Base-by-base conservation (phyloP, 2,113 vertebrate species). In the Poecilia latipinna region DNA sequence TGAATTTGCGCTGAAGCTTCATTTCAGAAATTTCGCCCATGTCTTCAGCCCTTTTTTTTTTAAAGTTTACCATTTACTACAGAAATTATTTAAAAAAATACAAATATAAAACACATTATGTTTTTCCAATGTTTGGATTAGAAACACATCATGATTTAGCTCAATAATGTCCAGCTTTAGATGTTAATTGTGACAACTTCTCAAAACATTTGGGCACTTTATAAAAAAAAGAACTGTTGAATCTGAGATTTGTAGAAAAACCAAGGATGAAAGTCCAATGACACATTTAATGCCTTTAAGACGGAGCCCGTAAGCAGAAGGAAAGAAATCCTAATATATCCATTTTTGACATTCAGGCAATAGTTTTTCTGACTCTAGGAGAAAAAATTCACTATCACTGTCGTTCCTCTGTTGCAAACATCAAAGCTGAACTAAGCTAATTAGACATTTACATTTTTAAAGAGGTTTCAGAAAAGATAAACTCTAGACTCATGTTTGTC, bases 351-450 rank as follows among this genome's bases (percentile, higher is more conserved):
- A 42, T 19, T 19, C 67, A 70, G 12, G 33, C 33, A 15, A 32
- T 35, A 26, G 28, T 44, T 74, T 66, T 82, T 74, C 24, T 76
- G 26, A 72, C 72, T 77, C 35, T 1, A 66, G 51, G 24, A 63
- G 35, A 75, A 80, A n/a, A 48, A 29, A 77, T 71, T 69, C 28
- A 11, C 54, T 54, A 31, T 68, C 66, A 64, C 70, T 24, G 19
- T 24, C 19, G 65, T 63, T 72, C 51, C 70, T 15, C 8, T 32
- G 8, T 70, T 24, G 13, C 73, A 84, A 39, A 76, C 77, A 80
- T 84, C 84, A 82, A 77, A 82, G 77, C 19, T 68, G 48, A 82
- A 70, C 65, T 19, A 72, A 72, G 61, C 67, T 85, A 61, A 78
- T 79, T 81, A 67, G 74, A 86, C n/a, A 57, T 74, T 78, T 64